Percentiles rank a stretch among this genome's conserved stretches.
phyloP scores from a whole-genome alignment of 2,797 vertebrate genomes.

The Eidolon dupreanum region DNA sequence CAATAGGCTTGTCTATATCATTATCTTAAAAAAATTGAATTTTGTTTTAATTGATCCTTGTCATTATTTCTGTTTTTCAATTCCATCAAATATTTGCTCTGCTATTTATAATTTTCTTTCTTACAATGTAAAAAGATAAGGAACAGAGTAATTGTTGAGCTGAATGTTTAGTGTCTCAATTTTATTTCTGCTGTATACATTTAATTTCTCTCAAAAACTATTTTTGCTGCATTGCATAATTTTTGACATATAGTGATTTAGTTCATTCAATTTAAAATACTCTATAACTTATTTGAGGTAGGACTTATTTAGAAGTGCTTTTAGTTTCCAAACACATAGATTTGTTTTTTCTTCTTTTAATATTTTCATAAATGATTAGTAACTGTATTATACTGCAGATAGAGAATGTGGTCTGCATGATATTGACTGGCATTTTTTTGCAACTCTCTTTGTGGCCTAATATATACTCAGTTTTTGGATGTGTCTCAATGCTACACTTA shows the following conservation, averaged over 20 bases:
- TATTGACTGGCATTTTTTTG: not conserved
- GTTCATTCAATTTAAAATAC: not conserved
- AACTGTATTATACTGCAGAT: not conserved
- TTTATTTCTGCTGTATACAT: not conserved
- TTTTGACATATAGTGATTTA: not conserved
- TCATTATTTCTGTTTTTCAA: not conserved
- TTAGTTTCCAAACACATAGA: not conserved
- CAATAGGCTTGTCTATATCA: not conserved
- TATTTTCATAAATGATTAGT: not conserved
- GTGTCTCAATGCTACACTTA: not conserved
- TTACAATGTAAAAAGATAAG: not conserved
- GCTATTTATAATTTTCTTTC: not conserved
- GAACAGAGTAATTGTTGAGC: not conserved
- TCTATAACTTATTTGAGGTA: not conserved
- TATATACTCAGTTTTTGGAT: not conserved
- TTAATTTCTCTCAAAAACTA: not conserved
- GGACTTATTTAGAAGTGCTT: not conserved
- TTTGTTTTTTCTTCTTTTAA: not conserved
- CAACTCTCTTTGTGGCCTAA: not conserved
- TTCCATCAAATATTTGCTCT: not conserved
- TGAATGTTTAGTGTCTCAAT: not conserved
- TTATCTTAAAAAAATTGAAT: not conserved
- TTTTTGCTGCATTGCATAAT: not conserved
- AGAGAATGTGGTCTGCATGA: not conserved
- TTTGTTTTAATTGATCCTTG: not conserved